Evolutionary conservation across 2,888 invertebrate genomes (phyloP).

Genomic region (Yponomeuta sedellus): DNA sequence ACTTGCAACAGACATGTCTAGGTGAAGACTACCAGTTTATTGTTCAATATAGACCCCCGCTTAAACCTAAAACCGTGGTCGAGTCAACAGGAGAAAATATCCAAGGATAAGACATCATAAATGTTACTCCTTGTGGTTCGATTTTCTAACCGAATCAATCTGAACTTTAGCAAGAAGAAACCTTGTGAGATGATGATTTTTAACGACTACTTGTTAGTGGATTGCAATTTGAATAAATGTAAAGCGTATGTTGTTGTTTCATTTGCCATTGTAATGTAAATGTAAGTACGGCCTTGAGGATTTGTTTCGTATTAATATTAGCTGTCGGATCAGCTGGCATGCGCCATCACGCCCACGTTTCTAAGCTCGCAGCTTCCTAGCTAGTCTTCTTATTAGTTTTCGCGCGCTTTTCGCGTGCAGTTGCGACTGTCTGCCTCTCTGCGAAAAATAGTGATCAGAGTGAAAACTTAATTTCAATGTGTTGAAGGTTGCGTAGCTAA

Average conservation of each 20-base stretch:
- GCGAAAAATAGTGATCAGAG: slow-evolving; percentile 16
- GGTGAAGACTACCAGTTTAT: neutral
- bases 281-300: neutral
- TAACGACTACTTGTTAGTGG: too few species aligned
- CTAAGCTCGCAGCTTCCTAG: slow-evolving; percentile 30
- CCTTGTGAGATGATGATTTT: too few species aligned
- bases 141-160: too few species aligned
- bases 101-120: too few species aligned
- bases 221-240: neutral
- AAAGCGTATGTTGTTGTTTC: neutral
- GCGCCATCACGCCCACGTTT: slow-evolving; percentile 35
- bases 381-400: slow-evolving; percentile 44
- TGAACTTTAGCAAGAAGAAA: too few species aligned
- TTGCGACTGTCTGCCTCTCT: slow-evolving; percentile 30
- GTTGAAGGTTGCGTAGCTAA: too few species aligned
- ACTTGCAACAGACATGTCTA: slow-evolving; percentile 62
- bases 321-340: slow-evolving; percentile 20
- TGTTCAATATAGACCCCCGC: too few species aligned
- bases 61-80: too few species aligned
- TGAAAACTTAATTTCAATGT: neutral
- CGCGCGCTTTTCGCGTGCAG: slow-evolving; percentile 56
- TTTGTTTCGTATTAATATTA: slow-evolving; percentile 3
- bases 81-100: too few species aligned
- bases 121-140: too few species aligned
- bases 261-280: slow-evolving; percentile 1